Evolutionary conservation across 2,888 invertebrate genomes (phyloP), one percentile per base, ranked within the genome.

Genomic region (Brachylomia viminalis): DNA sequence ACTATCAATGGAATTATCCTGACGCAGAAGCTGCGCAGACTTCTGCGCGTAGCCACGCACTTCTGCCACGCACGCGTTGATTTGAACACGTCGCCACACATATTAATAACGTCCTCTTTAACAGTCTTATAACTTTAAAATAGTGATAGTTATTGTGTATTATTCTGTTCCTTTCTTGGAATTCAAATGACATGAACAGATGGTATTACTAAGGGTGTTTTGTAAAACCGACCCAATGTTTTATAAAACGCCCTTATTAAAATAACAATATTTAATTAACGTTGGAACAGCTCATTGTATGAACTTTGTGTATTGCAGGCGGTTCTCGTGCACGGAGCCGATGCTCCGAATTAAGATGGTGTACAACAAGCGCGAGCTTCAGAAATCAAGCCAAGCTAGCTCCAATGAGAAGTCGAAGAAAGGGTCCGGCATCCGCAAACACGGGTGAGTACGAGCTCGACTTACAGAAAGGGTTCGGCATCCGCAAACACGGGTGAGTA

Each of bases 271-370:
- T 42, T 15, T 42, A 15, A 47, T n/a, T n/a, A n/a, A 27, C 15
- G 10, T 42, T 33, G 4, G 17, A 13, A 4, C 1, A 52, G 10
- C 13, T 52, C 27, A 10, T 38, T 59, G 4, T 42, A n/a, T 58
- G 20, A 33, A 11, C 47, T 23, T 23, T 75, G 54, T 62, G 45
- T 38, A 20, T 72, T 79, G 38, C 90, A 96, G 96, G 69, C 95
- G 93, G 59, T 96, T 95, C 86, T 95, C 95, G 74, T 97, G 97
- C 82, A 96, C 96, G 82, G 97, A 97, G 87, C 97, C 97, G 13
- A 97, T 95, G 86, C 92, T 95, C 80, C 95, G 97, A 76, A 97
- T 97, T 84, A 97, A 97, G 92, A 96, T 97, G 92, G 92, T 95
- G 81, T 97, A 97, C 92, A 96, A 89, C 90, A 95, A 95, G 90